Evolutionary conservation across 1,140 invertebrate genomes (phyloP).

Genomic region (Pogonomyrmex californicus): DNA sequence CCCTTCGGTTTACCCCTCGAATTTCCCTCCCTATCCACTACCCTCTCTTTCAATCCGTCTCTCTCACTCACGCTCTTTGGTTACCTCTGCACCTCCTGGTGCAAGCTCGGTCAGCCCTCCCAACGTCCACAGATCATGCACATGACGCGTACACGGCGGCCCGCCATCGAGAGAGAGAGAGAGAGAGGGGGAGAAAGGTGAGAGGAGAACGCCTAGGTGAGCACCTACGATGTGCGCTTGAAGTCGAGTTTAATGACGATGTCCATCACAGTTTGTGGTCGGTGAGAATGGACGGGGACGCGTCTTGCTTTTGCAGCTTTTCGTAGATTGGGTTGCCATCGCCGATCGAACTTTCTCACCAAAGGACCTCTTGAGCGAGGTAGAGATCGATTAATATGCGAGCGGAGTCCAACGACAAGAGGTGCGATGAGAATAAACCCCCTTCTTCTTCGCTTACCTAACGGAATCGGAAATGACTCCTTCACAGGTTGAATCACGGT

Average conservation of each 20-base stretch:
- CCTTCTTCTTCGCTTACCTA: constrained; percentile 14
- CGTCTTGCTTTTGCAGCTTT: constrained; percentile 56
- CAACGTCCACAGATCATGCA: constrained; percentile 68
- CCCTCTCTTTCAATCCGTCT: constrained; percentile 13
- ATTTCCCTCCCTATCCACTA: neutral
- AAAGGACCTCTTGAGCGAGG: constrained; percentile 35
- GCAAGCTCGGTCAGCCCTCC: constrained; percentile 36
- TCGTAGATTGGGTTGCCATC: constrained; percentile 50
- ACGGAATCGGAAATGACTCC: constrained; percentile 49
- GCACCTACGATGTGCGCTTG: constrained; percentile 56
- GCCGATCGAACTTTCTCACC: constrained; percentile 44
- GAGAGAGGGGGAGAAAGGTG: neutral
- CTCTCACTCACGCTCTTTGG: constrained; percentile 15
- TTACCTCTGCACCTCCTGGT: constrained; percentile 41
- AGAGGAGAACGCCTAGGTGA: constrained; percentile 11
- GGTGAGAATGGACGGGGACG: constrained; percentile 19
- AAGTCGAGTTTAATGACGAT: constrained; percentile 78
- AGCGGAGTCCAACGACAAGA: neutral
- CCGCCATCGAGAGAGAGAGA: constrained; percentile 24
- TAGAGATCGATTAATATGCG: constrained; percentile 54
- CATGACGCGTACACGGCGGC: constrained; percentile 50
- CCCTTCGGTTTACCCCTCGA: constrained; percentile 8
- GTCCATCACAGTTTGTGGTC: constrained; percentile 77
- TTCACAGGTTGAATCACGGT: constrained; percentile 26
- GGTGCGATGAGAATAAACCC: constrained; percentile 21